Conservation (phyloP, 2,888 invertebrate species). For the Tuberolachnus salignus region DNA sequence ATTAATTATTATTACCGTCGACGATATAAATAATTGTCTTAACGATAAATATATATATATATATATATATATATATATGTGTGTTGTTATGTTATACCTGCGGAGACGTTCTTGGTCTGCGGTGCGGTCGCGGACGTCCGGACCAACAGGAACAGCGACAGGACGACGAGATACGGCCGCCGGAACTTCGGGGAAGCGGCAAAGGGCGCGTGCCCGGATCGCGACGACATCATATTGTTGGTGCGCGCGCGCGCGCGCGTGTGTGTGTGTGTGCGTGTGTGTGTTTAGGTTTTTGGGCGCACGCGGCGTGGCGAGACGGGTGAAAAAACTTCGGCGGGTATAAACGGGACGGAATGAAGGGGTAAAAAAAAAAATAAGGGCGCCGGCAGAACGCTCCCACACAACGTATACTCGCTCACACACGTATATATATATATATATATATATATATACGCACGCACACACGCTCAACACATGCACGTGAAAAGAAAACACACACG, state of each 20-base stretch:
- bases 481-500: not conserved
- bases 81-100: not conserved
- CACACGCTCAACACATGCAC: not conserved
- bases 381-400: not conserved
- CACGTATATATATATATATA: not conserved
- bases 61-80: no score
- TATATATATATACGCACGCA: not conserved
- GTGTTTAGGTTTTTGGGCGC: not conserved
- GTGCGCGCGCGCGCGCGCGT: no score
- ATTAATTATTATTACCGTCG: no score
- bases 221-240: no score
- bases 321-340: not conserved
- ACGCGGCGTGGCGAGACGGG: constrained; percentile 9
- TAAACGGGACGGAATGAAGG: not conserved
- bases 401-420: no score
- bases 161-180: not conserved
- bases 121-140: not conserved
- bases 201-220: no score
- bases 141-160: not conserved
- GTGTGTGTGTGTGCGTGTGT: constrained; percentile 19
- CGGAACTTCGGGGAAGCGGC: no score
- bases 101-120: not conserved
- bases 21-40: no score
- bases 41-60: no score
- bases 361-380: not conserved